phyloP scores from a whole-genome alignment of 2,888 invertebrate species.

The Mylabris sibirica region DNA sequence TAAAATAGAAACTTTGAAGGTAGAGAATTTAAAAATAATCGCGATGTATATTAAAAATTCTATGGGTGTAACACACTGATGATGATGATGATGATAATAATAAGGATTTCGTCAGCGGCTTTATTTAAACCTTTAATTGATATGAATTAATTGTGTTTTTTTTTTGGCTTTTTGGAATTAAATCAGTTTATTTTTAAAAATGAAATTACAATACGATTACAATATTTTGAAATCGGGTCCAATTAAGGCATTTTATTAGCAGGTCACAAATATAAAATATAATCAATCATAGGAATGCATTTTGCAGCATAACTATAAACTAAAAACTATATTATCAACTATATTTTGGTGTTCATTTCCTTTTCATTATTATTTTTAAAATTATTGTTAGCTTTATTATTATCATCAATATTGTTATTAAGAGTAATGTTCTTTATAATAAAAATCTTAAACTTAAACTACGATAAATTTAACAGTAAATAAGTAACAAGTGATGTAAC shows the following conservation, averaged over 20 bases:
- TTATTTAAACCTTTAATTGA: background rate
- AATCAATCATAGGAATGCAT: slow-evolving; percentile 39
- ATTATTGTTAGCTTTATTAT: slow-evolving; percentile 29
- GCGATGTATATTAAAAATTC: background rate
- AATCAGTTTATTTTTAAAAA: background rate
- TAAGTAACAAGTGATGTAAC: slow-evolving; percentile 14
- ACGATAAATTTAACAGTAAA: slow-evolving; percentile 11
- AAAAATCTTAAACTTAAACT: slow-evolving; percentile 7
- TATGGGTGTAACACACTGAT: background rate
- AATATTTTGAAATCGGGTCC: background rate
- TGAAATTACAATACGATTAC: background rate
- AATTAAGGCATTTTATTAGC: slow-evolving; percentile 34
- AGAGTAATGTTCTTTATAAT: slow-evolving; percentile 28
- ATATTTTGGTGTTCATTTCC: slow-evolving; percentile 40
- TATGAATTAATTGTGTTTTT: background rate
- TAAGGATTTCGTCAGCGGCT: background rate
- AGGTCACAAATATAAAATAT: slow-evolving; percentile 51
- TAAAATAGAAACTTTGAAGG: background rate
- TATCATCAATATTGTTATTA: background rate
- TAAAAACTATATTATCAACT: slow-evolving; percentile 27
- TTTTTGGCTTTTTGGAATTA: background rate
- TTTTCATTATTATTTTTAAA: slow-evolving; percentile 14
- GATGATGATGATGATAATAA: background rate
- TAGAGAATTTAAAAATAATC: slow-evolving; percentile 3
- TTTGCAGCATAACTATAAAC: slow-evolving; percentile 23